Base-by-base conservation (phyloP, 1,140 invertebrate genomes). In the Aphelenchoides avenae region DNA sequence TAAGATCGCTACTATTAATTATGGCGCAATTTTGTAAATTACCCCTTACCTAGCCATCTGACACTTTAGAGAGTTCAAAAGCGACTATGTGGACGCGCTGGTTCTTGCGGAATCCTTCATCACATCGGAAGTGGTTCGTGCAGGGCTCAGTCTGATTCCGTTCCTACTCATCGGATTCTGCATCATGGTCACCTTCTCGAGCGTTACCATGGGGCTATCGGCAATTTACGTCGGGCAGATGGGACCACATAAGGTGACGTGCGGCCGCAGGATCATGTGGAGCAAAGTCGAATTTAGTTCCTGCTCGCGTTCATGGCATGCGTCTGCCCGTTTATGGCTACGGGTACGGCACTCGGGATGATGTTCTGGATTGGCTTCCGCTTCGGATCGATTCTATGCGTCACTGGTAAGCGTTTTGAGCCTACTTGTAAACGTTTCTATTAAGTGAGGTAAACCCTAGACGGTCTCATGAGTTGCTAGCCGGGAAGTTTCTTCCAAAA, bases 31-130 rank as follows among this genome's bases (percentile, higher is more conserved):
- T n/a, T n/a, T n/a, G n/a, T n/a, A n/a, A n/a, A 39, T 5, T 18
- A 39, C 2, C 2, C 22, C 22, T n/a, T 9, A 42, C 31, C 7
- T 65, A n/a, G n/a, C n/a, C n/a, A n/a, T n/a, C n/a, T n/a, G n/a
- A n/a, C n/a, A n/a, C n/a, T 75, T 57, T 51, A 75, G 71, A n/a
- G 54, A 77, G 43, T 75, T 73, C 57, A 60, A 70, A 42, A 70
- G 73, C 34, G 71, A 75, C 22, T 56, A 51, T 39, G 64, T 75
- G 22, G 56, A 75, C 27, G 75, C 75, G 24, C 39, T 58, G 13
- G 57, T 77, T 6, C 26, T 77, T 6, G 53, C 71, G 9, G 72
- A 75, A 46, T 64, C 66, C 7, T 70, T 66, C 47, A 44, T 75
- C n/a, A 75, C 72, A 5, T 49, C 44, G 27, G 72, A 75, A 64